Evolutionary conservation across 2,888 invertebrate species (phyloP).

Genomic region (Psococerastis gibbosa): DNA sequence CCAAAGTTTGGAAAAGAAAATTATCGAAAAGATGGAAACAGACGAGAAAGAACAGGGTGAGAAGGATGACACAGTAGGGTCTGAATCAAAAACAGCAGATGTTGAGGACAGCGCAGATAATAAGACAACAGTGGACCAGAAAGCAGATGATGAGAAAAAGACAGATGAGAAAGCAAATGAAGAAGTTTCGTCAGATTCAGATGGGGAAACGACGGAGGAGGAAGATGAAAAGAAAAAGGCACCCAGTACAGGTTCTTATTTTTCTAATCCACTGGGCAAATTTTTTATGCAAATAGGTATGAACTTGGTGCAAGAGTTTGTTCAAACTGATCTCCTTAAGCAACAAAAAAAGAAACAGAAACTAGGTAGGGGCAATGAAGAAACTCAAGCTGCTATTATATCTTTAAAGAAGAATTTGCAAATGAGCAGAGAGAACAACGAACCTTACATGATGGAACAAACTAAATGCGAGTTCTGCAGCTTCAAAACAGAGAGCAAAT

Average conservation of each 20-base stretch:
- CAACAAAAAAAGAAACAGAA: constrained; percentile 71
- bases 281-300: constrained; percentile 83
- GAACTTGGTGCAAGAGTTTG: constrained; percentile 79
- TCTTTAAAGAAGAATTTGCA: constrained; percentile 71
- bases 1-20: neutral
- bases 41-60: constrained; percentile 22
- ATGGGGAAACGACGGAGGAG: no score
- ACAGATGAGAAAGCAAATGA: constrained; percentile 27
- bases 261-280: constrained; percentile 71
- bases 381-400: constrained; percentile 55
- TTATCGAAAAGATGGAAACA: constrained; percentile 12
- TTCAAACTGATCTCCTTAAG: constrained; percentile 77
- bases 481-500: constrained; percentile 70
- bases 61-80: constrained; percentile 17
- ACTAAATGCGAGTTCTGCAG: constrained; percentile 76
- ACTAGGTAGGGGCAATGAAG: constrained; percentile 38
- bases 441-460: constrained; percentile 51
- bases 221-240: constrained; percentile 11
- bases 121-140: constrained; percentile 33
- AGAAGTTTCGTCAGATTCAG: constrained; percentile 15
- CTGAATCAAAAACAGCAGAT: constrained; percentile 15
- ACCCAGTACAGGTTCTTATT: constrained; percentile 33
- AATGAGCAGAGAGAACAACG: constrained; percentile 69
- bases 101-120: constrained; percentile 28
- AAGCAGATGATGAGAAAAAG: constrained; percentile 32